Conservation (phyloP, 2,888 invertebrate genomes). For the Helobdella robusta region DNA sequence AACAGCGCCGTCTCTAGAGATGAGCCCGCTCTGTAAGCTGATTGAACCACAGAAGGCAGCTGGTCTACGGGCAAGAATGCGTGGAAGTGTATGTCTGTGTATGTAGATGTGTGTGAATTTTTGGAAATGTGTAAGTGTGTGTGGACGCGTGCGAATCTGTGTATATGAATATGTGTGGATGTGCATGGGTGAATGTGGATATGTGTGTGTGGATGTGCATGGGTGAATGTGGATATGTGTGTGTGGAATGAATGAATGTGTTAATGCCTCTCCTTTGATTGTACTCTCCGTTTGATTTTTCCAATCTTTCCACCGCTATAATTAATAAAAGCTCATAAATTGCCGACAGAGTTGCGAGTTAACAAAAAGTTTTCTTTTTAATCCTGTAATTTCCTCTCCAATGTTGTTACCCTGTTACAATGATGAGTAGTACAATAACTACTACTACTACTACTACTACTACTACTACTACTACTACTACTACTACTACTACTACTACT, state of each 20-base stretch:
- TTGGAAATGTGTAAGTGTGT: neutral
- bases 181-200: neutral
- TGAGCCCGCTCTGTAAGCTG: too few species aligned
- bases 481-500: conserved; percentile 18
- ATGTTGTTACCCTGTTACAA: conserved; percentile 7
- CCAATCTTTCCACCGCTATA: too few species aligned
- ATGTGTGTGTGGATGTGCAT: neutral
- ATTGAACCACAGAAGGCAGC: too few species aligned
- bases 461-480: conserved; percentile 15
- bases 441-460: conserved; percentile 21
- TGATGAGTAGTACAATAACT: conserved; percentile 10
- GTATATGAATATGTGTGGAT: neutral
- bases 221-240: neutral
- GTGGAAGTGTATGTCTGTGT: neutral
- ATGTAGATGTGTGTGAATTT: neutral
- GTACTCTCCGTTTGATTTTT: too few species aligned
- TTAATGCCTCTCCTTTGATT: neutral
- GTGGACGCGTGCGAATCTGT: neutral
- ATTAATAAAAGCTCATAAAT: too few species aligned
- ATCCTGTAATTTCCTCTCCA: neutral
- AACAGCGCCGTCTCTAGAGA: too few species aligned
- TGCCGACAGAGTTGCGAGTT: too few species aligned
- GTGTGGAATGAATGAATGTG: neutral
- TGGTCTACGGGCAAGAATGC: neutral
- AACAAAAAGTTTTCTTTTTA: neutral